Evolutionary conservation across 2,113 vertebrate species (phyloP), one percentile per base, ranked within the genome.

Genomic region (Sceloporus undulatus): DNA sequence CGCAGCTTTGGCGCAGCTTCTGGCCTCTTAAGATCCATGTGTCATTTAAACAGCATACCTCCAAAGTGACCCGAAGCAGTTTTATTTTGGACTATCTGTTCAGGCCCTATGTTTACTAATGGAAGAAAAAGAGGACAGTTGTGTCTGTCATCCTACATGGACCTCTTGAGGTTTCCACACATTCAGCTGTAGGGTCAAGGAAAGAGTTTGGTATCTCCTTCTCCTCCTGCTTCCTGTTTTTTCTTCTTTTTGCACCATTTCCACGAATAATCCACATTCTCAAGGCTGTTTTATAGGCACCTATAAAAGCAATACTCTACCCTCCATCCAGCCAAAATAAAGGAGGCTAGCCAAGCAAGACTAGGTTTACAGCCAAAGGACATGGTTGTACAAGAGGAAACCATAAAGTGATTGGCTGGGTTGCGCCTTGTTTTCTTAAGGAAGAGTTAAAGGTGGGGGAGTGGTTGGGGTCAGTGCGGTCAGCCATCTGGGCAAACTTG

Each of bases 321-420:
- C 38, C 21, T 75, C 25, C 7, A 54, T 76, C 68, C 68, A 70
- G 68, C 25, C 78, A 78, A 85, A 74, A 81, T 1, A 68, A 29
- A 74, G 56, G 59, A 70, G 70, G 70, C 0, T 1, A 9, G 38
- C 78, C 16, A 42, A 65, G 73, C 62, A 38, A 40, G 9, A 16
- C 68, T 77, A 88, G 62, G 83, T 91, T 81, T 93, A 79, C 23
- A 0, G 87, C 91, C 5, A 1, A 0, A 2, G 0, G 0, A 56
- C 85, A 40, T 66, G 89, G 66, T 82, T 73, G 40, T 94, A 93
- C 93, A 94, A 92, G 84, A 91, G 92, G 95, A 96, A 95, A 84
- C 82, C 90, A 93, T 95, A 94, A 92, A 92, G 90, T 0, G 81
- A 90, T 86, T 91, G 79, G 62, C 85, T 93, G 93, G 88, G 82